Evolutionary conservation across 2,797 vertebrate genomes (phyloP).

Genomic region (Brachyalestes nurse): DNA sequence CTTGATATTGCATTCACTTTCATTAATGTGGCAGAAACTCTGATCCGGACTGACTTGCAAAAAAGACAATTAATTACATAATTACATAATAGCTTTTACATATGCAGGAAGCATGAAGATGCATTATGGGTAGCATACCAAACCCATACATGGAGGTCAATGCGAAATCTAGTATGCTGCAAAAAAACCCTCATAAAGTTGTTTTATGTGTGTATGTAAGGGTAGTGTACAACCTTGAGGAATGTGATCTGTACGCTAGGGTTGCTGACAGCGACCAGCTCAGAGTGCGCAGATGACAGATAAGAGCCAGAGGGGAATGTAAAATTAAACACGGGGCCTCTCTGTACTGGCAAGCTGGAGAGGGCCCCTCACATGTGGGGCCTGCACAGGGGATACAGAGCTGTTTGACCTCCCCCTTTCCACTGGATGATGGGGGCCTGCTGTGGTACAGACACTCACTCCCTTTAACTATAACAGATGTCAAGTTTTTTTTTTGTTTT

Average conservation of each 20-base stretch:
- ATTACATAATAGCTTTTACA: no score
- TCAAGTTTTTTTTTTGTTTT: not conserved
- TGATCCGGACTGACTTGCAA: no score
- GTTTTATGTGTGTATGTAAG: not conserved
- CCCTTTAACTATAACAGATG: slow-evolving; percentile 13
- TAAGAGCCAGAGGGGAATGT: slow-evolving; percentile 35
- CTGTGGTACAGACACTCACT: slow-evolving; percentile 18
- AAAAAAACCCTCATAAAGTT: no score
- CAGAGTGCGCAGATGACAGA: slow-evolving; percentile 31
- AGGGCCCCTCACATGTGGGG: slow-evolving; percentile 33
- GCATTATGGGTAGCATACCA: no score
- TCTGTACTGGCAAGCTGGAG: not conserved
- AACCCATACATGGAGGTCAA: no score
- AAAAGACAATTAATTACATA: no score
- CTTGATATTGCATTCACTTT: no score
- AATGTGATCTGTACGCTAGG: slow-evolving; percentile 52
- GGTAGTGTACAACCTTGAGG: slow-evolving; percentile 19
- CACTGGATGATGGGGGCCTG: slow-evolving; percentile 12
- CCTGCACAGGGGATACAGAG: slow-evolving; percentile 3
- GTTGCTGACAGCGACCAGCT: not conserved
- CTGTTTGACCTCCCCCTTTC: slow-evolving; percentile 10
- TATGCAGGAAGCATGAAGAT: no score
- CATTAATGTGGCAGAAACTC: no score
- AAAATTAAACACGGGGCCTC: slow-evolving; percentile 38
- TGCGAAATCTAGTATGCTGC: no score